These are phyloP conservation scores for Malurus elegans DNA, from an alignment of 2,113 vertebrate species.

Conservation along the genomic window DNA sequence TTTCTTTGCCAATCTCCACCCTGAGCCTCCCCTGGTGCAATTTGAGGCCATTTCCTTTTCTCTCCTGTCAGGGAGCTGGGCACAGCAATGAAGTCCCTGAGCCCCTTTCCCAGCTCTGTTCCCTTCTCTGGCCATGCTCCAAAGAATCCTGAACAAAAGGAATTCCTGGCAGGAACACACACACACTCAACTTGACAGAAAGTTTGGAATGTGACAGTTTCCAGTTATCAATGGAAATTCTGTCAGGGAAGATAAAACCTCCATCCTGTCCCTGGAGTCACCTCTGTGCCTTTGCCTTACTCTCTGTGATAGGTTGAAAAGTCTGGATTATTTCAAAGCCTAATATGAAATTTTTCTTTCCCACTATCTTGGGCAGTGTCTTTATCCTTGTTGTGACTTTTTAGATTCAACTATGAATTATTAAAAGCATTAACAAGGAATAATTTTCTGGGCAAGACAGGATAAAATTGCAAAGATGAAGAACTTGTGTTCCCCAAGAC, in stretches of 20 bases:
- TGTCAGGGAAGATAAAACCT: neutral
- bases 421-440: neutral
- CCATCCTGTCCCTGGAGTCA: neutral
- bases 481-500: neutral
- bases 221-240: neutral
- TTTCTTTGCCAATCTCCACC: fast-evolving
- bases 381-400: neutral
- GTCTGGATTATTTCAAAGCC: neutral
- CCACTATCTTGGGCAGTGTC: neutral
- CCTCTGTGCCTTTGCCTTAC: neutral
- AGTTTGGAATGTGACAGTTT: neutral
- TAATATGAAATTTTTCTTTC: neutral
- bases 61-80: neutral
- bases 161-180: neutral
- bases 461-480: neutral
- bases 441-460: neutral
- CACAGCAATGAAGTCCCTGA: fast-evolving
- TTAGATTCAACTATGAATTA: neutral
- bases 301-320: neutral
- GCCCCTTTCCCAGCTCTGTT: neutral
- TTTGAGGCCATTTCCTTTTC: neutral
- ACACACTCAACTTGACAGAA: neutral
- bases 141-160: neutral
- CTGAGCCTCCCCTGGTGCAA: neutral
- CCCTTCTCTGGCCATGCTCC: neutral